Evolutionary conservation across 2,113 vertebrate genomes (phyloP).

Genomic region (Elanoides forficatus): DNA sequence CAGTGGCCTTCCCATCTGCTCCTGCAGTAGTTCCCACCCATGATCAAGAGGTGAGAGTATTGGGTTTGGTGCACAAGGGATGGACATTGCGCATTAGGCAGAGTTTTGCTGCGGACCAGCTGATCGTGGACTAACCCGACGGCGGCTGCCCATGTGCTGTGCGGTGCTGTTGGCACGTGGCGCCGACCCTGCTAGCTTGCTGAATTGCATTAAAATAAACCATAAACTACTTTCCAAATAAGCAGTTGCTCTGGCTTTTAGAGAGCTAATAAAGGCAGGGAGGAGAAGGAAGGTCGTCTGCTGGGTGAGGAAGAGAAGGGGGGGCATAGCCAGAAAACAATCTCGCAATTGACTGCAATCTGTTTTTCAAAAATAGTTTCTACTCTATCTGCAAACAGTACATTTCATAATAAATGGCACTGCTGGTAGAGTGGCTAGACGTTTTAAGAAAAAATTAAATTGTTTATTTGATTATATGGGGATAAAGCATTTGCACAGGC

Average conservation of each 20-base stretch:
- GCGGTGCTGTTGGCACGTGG: rapidly evolving
- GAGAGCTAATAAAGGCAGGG: background rate
- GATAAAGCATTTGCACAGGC: background rate
- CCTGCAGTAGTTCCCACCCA: background rate
- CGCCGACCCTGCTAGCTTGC: background rate
- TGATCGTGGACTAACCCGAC: rapidly evolving
- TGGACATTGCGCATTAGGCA: background rate
- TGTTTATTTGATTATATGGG: background rate
- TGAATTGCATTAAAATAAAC: background rate
- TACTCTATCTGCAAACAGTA: background rate
- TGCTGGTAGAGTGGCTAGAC: background rate
- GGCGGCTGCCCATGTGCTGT: background rate
- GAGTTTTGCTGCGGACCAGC: background rate
- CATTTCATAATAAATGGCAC: background rate
- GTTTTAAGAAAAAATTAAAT: background rate
- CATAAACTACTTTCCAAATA: background rate
- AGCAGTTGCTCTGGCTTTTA: background rate
- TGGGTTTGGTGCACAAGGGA: background rate
- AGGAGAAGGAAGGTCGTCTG: background rate
- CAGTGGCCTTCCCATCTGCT: background rate
- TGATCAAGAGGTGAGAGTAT: background rate
- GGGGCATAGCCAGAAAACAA: background rate
- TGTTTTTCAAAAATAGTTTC: background rate
- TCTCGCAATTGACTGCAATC: background rate
- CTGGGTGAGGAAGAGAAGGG: background rate